A percentile compares a stretch with the other conserved stretches of the same genome.
Conservation (phyloP, 2,888 invertebrate species). For the Harpagoxenus sublaevis region DNA sequence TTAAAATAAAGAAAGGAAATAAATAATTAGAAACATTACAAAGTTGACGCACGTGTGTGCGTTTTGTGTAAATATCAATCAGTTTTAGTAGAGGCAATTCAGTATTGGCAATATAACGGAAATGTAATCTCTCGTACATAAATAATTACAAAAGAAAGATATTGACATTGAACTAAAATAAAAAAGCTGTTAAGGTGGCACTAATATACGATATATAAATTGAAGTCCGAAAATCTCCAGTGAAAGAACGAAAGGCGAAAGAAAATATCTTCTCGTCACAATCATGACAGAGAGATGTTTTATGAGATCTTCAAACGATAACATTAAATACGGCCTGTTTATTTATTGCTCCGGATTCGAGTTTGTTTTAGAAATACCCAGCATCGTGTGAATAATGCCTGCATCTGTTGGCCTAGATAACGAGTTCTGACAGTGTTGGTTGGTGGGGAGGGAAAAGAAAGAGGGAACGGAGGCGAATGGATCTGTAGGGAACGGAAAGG, state of each 20-base stretch:
- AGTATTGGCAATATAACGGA: not conserved
- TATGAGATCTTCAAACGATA: conserved; percentile 72
- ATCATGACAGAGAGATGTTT: conserved; percentile 59
- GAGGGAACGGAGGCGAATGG: conserved; percentile 43
- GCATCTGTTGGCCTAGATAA: conserved; percentile 80
- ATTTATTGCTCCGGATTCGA: conserved; percentile 66
- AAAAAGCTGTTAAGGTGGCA: conserved; percentile 10
- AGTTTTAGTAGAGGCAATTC: not conserved
- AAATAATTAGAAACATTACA: not conserved
- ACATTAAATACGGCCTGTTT: conserved; percentile 71
- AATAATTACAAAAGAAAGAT: conserved; percentile 11
- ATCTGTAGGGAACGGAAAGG: not conserved
- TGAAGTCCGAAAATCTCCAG: not conserved
- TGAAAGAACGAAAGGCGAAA: conserved; percentile 27
- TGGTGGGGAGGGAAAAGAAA: conserved; percentile 48
- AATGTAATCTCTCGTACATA: conserved; percentile 1
- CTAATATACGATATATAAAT: conserved; percentile 12
- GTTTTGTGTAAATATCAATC: conserved; percentile 8
- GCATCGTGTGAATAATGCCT: conserved; percentile 74
- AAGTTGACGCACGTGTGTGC: not conserved
- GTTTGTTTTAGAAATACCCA: conserved; percentile 70
- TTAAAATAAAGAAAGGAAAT: not conserved
- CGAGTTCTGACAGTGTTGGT: conserved; percentile 61
- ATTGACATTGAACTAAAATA: not conserved
- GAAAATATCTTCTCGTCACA: conserved; percentile 50